Base-by-base conservation (phyloP, 1,140 invertebrate species). In the Diabrotica undecimpunctata region DNA sequence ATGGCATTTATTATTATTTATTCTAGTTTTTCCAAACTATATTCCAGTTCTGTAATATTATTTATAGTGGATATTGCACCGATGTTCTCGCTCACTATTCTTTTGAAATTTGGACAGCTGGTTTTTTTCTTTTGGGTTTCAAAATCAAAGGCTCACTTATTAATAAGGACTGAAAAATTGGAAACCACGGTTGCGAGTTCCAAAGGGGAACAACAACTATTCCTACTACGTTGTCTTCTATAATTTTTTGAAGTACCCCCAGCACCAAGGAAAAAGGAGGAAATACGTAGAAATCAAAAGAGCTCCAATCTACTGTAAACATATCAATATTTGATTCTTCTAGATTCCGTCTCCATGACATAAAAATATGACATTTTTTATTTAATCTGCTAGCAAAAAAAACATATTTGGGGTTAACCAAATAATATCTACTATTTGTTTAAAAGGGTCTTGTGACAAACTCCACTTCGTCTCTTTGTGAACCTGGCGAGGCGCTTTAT, bases 131-230 rank as follows among this genome's bases (percentile, higher is more conserved):
- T n/a, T n/a, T n/a, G n/a, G n/a, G n/a, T n/a, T n/a, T n/a, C n/a
- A 67, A 68, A 10, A 60, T 41, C 7, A 67, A 60, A 7, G 62
- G 66, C 14, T 65, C 13, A 12, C 39, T 46, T 35, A 53, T 46
- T 53, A 61, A 12, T 36, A 67, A 12, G 14, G 7, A 36, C 11
- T 37, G 7, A 46, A 72, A 75, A 10, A 72, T 12, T 11, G 75
- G 73, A 46, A 62, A 75, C 74, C 75, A 77, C 10, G 75, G 67
- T 58, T 76, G 75, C 2, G 61, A 67, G 0, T 61, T 53, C 76
- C 76, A 77, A 37, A 77, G 74, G 72, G 74, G 77, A 63, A 77
- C 70, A 2, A 75, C 54, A 11, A 75, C 13, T 38, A 77, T 72
- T 10, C 73, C 72, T 52, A 7, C 57, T 36, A 70, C 67, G 37